phyloP scores from a whole-genome alignment of 2,888 invertebrate species.

The Cabera pusaria region DNA sequence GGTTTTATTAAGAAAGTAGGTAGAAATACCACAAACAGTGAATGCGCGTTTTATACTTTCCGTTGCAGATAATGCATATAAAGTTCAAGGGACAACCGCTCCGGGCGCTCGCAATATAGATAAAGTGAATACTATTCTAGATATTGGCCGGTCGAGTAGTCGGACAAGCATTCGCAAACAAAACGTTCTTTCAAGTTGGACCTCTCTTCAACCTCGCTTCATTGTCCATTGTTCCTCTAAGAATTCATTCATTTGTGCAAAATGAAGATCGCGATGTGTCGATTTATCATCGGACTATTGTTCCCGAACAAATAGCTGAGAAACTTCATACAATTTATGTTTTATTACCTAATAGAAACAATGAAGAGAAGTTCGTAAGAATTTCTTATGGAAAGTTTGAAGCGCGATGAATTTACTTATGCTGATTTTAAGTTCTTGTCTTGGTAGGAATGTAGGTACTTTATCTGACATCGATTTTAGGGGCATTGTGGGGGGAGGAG shows the following conservation, averaged over 20 bases:
- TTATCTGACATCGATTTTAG: too few relatives aligned
- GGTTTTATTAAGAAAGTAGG: too few relatives aligned
- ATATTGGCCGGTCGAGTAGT: conserved; percentile 19
- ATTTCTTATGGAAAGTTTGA: too few relatives aligned
- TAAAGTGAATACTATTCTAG: conserved; percentile 13
- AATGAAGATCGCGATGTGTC: conserved; percentile 52
- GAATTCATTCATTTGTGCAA: conserved; percentile 67
- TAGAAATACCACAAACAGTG: too few relatives aligned
- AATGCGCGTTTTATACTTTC: too few relatives aligned
- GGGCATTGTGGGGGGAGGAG: too few relatives aligned
- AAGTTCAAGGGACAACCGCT: conserved; percentile 6
- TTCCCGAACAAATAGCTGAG: conserved; percentile 35
- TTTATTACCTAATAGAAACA: conserved; percentile 12
- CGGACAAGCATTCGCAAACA: conserved; percentile 24
- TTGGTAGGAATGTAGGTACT: too few relatives aligned
- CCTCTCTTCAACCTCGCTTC: conserved; percentile 44
- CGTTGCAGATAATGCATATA: conserved; percentile 1
- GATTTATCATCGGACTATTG: conserved; percentile 51
- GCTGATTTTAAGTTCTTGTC: too few relatives aligned
- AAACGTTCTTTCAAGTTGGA: conserved; percentile 31
- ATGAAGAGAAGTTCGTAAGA: conserved; percentile 18
- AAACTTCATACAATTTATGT: conserved; percentile 12
- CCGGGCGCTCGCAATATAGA: conserved; percentile 8
- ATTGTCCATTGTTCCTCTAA: conserved; percentile 68
- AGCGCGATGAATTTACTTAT: too few relatives aligned